Percentiles rank a stretch among this genome's conserved stretches.
Conservation (phyloP, 2,888 invertebrate species). For the Nomada hirtipes region DNA sequence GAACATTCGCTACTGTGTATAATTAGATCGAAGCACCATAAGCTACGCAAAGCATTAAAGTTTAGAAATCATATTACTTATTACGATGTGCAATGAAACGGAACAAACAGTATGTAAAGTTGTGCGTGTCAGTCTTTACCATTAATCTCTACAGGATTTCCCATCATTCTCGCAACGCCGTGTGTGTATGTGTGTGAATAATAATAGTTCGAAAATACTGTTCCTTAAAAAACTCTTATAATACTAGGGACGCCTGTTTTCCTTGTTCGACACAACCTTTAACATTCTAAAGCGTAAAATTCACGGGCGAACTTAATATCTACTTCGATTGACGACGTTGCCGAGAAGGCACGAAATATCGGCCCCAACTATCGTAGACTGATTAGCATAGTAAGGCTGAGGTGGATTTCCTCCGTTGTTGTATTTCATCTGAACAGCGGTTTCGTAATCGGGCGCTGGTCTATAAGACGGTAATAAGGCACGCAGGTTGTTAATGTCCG, state of each 20-base stretch:
- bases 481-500: slow-evolving; percentile 86
- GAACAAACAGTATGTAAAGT: slow-evolving; percentile 17
- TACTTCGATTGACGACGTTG: slow-evolving; percentile 79
- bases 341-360: slow-evolving; percentile 81
- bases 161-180: slow-evolving; percentile 8
- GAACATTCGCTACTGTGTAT: slow-evolving; percentile 1
- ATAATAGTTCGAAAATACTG: slow-evolving; percentile 43
- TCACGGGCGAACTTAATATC: slow-evolving; percentile 73
- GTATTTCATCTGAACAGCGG: slow-evolving; percentile 95
- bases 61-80: slow-evolving; percentile 6
- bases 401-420: slow-evolving; percentile 78
- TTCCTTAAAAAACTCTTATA: slow-evolving; percentile 17
- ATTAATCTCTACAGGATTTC: slow-evolving; percentile 46
- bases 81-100: background rate
- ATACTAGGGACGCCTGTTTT: slow-evolving; percentile 13
- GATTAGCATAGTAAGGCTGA: slow-evolving; percentile 83
- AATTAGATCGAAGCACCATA: slow-evolving; percentile 2
- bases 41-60: background rate
- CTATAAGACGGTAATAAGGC: slow-evolving; percentile 93
- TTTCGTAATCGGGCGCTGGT: slow-evolving; percentile 97
- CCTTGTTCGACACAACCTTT: slow-evolving; percentile 6
- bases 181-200: slow-evolving; percentile 6
- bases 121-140: slow-evolving; percentile 65
- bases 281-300: background rate
- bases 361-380: slow-evolving; percentile 81